These are phyloP conservation scores for Ornithoptera alexandrae DNA, from an alignment of 2,888 invertebrate species.

Conservation along the genomic window DNA sequence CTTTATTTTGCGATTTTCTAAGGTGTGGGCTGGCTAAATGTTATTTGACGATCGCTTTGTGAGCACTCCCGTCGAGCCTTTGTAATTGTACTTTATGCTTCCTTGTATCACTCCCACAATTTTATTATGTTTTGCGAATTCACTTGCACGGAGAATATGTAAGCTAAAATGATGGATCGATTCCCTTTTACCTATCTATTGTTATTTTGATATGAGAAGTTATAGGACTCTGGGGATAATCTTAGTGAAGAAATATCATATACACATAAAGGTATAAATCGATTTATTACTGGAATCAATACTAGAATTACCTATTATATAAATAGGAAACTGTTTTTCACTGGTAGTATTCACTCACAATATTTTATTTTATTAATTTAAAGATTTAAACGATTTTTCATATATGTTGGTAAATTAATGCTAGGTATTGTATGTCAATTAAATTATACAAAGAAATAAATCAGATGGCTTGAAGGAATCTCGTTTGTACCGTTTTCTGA, in stretches of 20 bases:
- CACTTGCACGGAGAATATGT: constrained; percentile 60
- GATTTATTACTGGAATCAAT: too few species aligned
- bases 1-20: constrained; percentile 78
- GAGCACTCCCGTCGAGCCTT: constrained; percentile 71
- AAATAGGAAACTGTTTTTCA: too few species aligned
- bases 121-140: constrained; percentile 67
- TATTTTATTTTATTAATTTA: too few species aligned
- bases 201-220: constrained; percentile 59
- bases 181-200: constrained; percentile 45
- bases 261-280: background rate
- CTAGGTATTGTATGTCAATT: background rate
- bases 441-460: background rate
- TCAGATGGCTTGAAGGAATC: too few species aligned
- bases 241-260: constrained; percentile 21
- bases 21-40: constrained; percentile 78
- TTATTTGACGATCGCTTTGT: constrained; percentile 78
- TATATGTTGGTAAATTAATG: too few species aligned
- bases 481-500: too few species aligned
- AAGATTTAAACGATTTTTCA: too few species aligned
- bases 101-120: constrained; percentile 76
- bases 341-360: too few species aligned
- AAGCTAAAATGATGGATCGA: constrained; percentile 66
- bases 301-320: too few species aligned
- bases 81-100: constrained; percentile 55
- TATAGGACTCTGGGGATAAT: constrained; percentile 67